Evolutionary conservation across 2,888 invertebrate genomes (phyloP), one percentile per base, ranked within the genome.

Genomic region (Hecatera dysodea): DNA sequence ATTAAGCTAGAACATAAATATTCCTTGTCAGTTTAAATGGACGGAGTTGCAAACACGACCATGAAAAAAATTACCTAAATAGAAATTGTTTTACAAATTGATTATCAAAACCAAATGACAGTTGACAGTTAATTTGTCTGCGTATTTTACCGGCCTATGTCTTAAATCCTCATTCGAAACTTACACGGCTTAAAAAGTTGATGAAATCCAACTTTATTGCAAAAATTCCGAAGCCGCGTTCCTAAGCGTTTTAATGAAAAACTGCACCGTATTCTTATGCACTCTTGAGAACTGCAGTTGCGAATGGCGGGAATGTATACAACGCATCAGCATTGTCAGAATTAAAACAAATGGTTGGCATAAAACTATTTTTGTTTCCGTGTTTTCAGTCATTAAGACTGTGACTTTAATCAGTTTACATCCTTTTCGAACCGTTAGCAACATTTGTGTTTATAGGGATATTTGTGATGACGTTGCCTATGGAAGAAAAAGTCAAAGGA

Each of bases 1-100:
- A 50, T 67, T 66, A 46, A 33, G 60, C 55, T 65, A 50, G n/a
- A n/a, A n/a, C n/a, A 73, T 73, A 65, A 68, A 68, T 62, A 78
- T 63, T 56, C 22, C n/a, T 22, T 15, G n/a, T 36, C 22, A 33
- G n/a, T 50, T 46, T 57, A 33, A 55, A 33, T 44, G 9, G 56
- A 39, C 7, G 8, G 36, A 36, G 22, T 56, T 36, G n/a, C 11
- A 33, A n/a, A 53, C 6, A 12, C 4, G 27, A 29, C 19, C 0
- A 27, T 2, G 9, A 52, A n/a, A 29, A 29, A 11, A 12, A 46
- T 17, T 5, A 22, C 2, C 17, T 1, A n/a, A n/a, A 9, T n/a
- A 46, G 46, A 48, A 48, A 22, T 22, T 6, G 8, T 22, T 24
- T 1, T 12, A 12, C 12, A 22, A 48, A 48, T 22, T 24, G 12